These are phyloP conservation scores for Watsonalla cultraria DNA, from an alignment of 2,888 invertebrate species.

Conservation along the genomic window DNA sequence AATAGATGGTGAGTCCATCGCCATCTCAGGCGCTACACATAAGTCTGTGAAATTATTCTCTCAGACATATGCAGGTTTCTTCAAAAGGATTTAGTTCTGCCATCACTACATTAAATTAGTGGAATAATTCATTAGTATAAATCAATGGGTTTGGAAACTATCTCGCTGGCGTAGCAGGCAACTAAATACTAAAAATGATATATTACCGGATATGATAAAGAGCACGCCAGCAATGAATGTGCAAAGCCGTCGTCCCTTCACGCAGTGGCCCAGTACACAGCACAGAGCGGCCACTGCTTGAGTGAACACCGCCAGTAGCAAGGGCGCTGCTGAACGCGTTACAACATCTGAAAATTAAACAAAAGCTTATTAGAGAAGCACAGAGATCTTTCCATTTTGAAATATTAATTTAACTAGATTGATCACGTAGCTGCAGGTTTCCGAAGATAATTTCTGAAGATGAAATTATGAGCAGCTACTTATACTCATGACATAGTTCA, in stretches of 20 bases:
- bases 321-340: conserved; percentile 89
- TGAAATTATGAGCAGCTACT: no score
- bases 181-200: not conserved
- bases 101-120: not conserved
- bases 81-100: no score
- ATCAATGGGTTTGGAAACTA: not conserved
- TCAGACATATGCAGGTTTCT: no score
- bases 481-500: no score
- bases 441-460: no score
- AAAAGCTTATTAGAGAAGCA: not conserved
- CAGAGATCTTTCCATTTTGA: conserved; percentile 17
- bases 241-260: conserved; percentile 85
- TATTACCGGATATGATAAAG: conserved; percentile 92
- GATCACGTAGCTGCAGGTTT: no score
- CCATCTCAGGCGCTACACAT: no score
- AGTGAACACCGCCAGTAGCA: conserved; percentile 86
- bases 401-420: no score
- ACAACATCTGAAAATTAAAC: conserved; percentile 85
- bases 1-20: no score
- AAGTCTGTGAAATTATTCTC: no score
- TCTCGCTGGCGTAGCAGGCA: not conserved
- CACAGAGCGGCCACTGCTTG: conserved; percentile 88
- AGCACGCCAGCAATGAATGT: conserved; percentile 92
- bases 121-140: not conserved
- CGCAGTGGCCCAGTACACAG: conserved; percentile 89